Base-by-base conservation (phyloP, 2,113 vertebrate species). In the Aramus guarauna region DNA sequence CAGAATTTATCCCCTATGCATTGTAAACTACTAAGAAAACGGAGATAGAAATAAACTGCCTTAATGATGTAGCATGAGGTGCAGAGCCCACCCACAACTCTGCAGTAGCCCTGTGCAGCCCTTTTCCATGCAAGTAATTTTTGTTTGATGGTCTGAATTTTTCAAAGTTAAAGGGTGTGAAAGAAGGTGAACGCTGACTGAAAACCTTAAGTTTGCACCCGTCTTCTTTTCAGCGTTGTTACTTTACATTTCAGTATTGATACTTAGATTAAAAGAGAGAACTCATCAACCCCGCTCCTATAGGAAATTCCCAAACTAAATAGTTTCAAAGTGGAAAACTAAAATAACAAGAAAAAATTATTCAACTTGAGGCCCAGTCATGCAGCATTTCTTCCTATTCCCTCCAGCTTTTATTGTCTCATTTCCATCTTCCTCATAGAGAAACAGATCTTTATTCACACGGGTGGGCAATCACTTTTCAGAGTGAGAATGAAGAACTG, bases 21-120 rank as follows among this genome's bases (percentile, higher is more conserved):
- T 82, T 68, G 36, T 80, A 82, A 92, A 66, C 55, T 45, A 59
- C 58, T 88, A 67, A 77, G 82, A 83, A 97, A 92, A 86, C 26
- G 62, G 56, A 88, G 83, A 73, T 34, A 90, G 78, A 88, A 81
- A 64, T 34, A 66, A 93, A 82, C 53, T 69, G 48, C 41, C 67
- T 67, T 74, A 66, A 45, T 52, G 55, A 59, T 75, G 48, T 29
- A 81, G 59, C 58, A 34, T 37, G 58, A 90, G 71, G 43, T 80
- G n/a, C 73, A 85, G 63, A 84, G 36, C 63, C 88, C 48, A 32
- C 32, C 17, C 56, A 75, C 24, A 56, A 36, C 15, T 52, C 56
- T 88, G 52, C 37, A 55, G 45, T 45, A 77, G 74, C 22, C 30
- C 37, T 45, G 24, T 67, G 69, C 45, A 94, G 66, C 43, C 26